These are phyloP conservation scores for Hippocampus comes DNA, from an alignment of 2,113 vertebrate species.

Conservation along the genomic window DNA sequence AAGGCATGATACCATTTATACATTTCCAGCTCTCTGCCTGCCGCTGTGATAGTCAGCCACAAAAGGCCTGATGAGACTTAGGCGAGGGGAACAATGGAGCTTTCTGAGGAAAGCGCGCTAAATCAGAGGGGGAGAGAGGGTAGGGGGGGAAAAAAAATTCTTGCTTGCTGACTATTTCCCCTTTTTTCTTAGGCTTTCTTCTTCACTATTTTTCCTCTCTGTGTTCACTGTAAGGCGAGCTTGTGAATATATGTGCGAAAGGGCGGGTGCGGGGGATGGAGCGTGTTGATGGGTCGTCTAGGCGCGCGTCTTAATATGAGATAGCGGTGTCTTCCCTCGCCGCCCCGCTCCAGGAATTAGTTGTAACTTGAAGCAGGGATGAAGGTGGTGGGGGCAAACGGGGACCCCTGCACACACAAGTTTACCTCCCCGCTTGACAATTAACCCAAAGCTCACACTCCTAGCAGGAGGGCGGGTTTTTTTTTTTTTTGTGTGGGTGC, in stretches of 20 bases:
- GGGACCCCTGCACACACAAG: slow-evolving; percentile 84
- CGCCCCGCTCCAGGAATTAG: slow-evolving; percentile 83
- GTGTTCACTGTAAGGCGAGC: slow-evolving; percentile 67
- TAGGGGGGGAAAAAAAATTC: slow-evolving; percentile 69
- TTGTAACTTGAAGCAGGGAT: slow-evolving; percentile 88
- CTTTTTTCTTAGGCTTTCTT: slow-evolving; percentile 60
- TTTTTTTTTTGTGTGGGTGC: slow-evolving; percentile 39
- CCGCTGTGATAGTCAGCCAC: slow-evolving; percentile 99
- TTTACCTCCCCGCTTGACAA: slow-evolving; percentile 91
- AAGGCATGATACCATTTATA: slow-evolving; percentile 99
- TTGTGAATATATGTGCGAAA: slow-evolving; percentile 36
- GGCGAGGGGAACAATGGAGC: slow-evolving; percentile 98
- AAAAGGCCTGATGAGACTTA: slow-evolving; percentile 99
- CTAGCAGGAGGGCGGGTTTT: slow-evolving; percentile 53
- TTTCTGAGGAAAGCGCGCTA: slow-evolving; percentile 99
- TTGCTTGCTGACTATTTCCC: slow-evolving; percentile 90
- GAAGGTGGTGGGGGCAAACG: slow-evolving; percentile 44
- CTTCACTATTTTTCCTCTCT: slow-evolving; percentile 55
- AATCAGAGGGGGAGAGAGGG: slow-evolving; percentile 83
- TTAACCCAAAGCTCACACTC: slow-evolving; percentile 81
- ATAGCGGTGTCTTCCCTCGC: slow-evolving; percentile 82
- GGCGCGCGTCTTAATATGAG: slow-evolving; percentile 76
- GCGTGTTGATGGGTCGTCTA: slow-evolving; percentile 49
- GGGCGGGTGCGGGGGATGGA: slow-evolving; percentile 12
- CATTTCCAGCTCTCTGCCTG: slow-evolving; percentile 99